phyloP scores from a whole-genome alignment of 2,888 invertebrate species.

The Teleogryllus oceanicus region DNA sequence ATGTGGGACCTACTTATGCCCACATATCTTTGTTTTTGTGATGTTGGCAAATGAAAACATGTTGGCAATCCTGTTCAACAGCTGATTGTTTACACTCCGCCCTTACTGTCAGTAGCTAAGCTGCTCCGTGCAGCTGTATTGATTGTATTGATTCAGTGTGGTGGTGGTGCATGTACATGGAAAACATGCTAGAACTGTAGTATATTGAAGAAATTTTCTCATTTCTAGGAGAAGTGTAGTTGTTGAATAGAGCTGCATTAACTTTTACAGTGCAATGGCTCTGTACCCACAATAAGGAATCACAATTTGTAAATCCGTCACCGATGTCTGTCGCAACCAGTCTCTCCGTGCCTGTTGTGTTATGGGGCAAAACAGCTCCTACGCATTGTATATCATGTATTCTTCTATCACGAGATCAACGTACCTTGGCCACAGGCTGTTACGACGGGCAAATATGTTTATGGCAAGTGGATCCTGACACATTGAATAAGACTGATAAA shows the following conservation, averaged over 20 bases:
- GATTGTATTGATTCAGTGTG: background rate
- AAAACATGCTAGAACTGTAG: background rate
- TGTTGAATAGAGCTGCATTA: no score
- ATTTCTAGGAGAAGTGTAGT: no score
- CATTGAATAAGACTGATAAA: conserved; percentile 57
- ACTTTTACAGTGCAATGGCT: no score
- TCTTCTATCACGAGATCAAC: conserved; percentile 86
- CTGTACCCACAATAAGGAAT: no score
- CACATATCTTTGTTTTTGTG: no score
- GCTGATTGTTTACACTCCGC: background rate
- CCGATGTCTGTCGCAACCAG: conserved; percentile 74
- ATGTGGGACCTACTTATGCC: no score
- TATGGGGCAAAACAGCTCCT: conserved; percentile 96
- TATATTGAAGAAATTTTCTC: no score
- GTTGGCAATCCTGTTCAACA: background rate
- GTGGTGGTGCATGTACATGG: background rate
- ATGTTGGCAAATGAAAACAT: no score
- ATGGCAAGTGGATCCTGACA: conserved; percentile 84
- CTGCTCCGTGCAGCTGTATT: background rate
- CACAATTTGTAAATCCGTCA: no score
- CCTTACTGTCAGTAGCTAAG: background rate
- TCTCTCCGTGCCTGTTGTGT: conserved; percentile 92
- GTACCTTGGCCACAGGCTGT: conserved; percentile 91
- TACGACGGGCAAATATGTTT: conserved; percentile 97
- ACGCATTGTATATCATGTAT: conserved; percentile 95